These are phyloP conservation scores for Thunnus albacares DNA, from an alignment of 2,797 vertebrate genomes.

Conservation along the genomic window DNA sequence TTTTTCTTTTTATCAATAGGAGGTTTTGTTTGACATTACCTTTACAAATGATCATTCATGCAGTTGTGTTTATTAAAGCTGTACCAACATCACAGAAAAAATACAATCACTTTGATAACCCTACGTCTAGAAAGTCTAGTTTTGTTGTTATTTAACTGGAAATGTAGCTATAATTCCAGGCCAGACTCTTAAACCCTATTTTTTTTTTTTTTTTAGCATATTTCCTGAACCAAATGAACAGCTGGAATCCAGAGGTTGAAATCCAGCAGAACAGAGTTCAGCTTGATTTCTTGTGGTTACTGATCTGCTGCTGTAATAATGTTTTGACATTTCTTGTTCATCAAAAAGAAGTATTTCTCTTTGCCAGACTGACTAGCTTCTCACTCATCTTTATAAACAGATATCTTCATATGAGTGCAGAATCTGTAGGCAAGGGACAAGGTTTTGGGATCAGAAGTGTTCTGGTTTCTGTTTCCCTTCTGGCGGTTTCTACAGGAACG, in stretches of 20 bases:
- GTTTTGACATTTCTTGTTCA: neutral
- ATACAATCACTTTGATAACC: neutral
- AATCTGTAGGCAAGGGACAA: too few species aligned
- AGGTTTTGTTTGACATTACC: neutral
- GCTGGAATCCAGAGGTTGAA: neutral
- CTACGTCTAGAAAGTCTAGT: too few species aligned
- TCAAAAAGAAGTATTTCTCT: neutral
- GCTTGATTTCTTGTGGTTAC: neutral
- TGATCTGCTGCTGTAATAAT: neutral
- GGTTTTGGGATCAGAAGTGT: too few species aligned
- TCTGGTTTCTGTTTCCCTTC: too few species aligned
- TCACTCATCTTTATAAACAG: too few species aligned
- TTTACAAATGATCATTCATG: neutral
- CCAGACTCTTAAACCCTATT: neutral
- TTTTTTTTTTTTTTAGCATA: neutral
- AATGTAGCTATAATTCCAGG: neutral
- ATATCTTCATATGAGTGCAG: too few species aligned
- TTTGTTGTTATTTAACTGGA: neutral
- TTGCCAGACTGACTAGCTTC: neutral
- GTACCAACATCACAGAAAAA: neutral
- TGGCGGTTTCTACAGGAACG: too few species aligned
- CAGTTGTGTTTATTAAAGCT: neutral
- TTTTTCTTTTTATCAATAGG: too few species aligned
- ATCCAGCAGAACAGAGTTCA: neutral
- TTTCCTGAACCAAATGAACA: neutral